Evolutionary conservation across 2,888 invertebrate species (phyloP), one percentile per base, ranked within the genome.

Genomic region (Leptopilina syphax): DNA sequence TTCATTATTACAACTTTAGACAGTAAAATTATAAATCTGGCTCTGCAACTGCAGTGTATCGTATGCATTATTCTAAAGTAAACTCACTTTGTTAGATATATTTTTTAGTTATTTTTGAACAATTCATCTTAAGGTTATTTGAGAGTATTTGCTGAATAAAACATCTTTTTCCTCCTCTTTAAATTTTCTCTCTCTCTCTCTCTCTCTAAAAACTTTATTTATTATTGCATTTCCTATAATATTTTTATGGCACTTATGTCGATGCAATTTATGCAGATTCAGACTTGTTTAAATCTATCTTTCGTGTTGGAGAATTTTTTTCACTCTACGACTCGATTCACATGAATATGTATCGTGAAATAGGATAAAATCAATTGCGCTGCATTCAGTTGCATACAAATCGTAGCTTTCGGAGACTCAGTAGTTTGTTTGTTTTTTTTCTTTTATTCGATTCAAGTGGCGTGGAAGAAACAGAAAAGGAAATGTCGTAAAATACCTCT

Each of bases 401-500:
- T 73, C 34, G n/a, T 54, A 24, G 57, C 73, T 57, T 57, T 41
- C 13, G 73, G n/a, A 73, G 57, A 34, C 73, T 73, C 34, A 57
- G 57, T 27, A 57, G 54, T 73, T 57, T 73, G 47, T 70, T 70
- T 44, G 8, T 44, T 44, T 44, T 6, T 44, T 44, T 8, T 44
- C 34, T 34, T 73, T 73, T 73, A 57, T 73, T 34, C n/a, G 10
- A 73, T 57, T 57, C 34, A 70, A 60, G 73, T 76, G 50, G 65
- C 47, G 63, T 76, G 66, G 13, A 67, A 73, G 18, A 18, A 47
- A 73, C 41, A 76, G 18, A 80, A 68, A 76, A 79, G 79, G 68
- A 27, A 34, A 60, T 66, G 66, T 44, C 76, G 77, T 81, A 79
- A 78, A 77, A 50, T 34, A 67, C 67, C 10, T 60, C 68, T 47